Evolutionary conservation across 2,113 vertebrate genomes (phyloP).

Genomic region (Xenopus borealis): DNA sequence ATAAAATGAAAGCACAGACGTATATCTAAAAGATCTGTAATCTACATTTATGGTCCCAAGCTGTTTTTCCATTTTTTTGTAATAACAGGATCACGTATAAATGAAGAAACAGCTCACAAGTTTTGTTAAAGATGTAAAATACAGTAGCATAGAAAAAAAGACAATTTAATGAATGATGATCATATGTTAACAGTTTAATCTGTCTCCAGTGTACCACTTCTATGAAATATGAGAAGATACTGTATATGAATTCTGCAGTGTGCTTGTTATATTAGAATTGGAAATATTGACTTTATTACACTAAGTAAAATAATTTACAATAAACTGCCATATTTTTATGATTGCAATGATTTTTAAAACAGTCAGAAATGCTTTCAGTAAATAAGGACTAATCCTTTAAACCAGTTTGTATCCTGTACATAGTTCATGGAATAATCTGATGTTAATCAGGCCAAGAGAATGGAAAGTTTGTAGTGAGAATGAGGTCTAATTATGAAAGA

Average conservation of each 20-base stretch:
- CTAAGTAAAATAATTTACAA: conserved; percentile 26
- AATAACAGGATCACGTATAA: too few species aligned
- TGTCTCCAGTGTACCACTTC: conserved; percentile 16
- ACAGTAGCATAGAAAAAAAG: conserved; percentile 1
- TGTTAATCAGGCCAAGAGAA: too few species aligned
- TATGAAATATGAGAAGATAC: conserved; percentile 3
- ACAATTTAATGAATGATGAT: neutral
- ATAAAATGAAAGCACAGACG: too few species aligned
- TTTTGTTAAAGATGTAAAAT: too few species aligned
- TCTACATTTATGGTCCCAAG: too few species aligned
- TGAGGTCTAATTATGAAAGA: too few species aligned
- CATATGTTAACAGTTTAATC: conserved; percentile 10
- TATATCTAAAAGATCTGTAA: too few species aligned
- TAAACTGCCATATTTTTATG: conserved; percentile 29
- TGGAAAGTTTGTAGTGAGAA: too few species aligned
- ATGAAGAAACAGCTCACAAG: too few species aligned
- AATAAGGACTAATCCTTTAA: conserved; percentile 34
- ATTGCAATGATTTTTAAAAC: conserved; percentile 37
- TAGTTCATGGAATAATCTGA: neutral
- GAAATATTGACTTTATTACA: conserved; percentile 38
- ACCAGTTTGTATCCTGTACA: conserved; percentile 1
- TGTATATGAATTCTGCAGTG: conserved; percentile 11
- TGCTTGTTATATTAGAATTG: conserved; percentile 42
- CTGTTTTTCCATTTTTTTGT: too few species aligned
- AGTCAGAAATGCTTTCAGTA: conserved; percentile 16